Base-by-base conservation (phyloP, 2,797 vertebrate genomes). In the Gymnothorax javanicus region DNA sequence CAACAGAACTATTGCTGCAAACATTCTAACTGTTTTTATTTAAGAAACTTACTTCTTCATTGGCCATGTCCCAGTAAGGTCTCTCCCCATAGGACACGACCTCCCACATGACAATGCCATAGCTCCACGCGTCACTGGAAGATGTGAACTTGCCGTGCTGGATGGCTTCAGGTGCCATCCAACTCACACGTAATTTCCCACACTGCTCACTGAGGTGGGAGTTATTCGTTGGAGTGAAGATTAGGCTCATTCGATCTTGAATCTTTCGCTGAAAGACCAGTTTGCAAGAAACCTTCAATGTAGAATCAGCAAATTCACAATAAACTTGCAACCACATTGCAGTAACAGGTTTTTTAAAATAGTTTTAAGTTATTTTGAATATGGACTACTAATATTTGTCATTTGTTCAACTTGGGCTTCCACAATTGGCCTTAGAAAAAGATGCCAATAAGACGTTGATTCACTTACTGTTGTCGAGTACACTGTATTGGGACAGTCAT, bases 51-150 rank as follows among this genome's bases (percentile, higher is more conserved):
- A 99, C 99, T 91, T 99, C 99, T 96, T 99, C 98, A 95, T 99
- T 99, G 91, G 98, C 99, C 99, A 99, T 99, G 93, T 99, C 99
- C 99, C 99, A 99, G 89, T 99, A 99, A 84, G 99, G 99, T 86
- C 99, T 94, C 71, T 99, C 98, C 91, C 99, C 99, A 0, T 99
- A 99, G 90, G 98, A 99, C 98, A 99, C 99, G 86, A 99, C 97
- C 96, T 99, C 99, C 98, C 99, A 99, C 98, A 99, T 99, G 91
- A 99, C 98, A 86, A 99, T 97, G 90, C 98, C 99, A 0, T 99
- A 99, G 92, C 99, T 99, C 99, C 99, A 99, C 54, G 97, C 98
- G n/a, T 99, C 99, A 15, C 98, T 99, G 54, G 99, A 97, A 17
- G 98, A 99, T 62, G 99, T 99, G 95, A 99, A 99, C 93, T 99